A percentile compares a stretch with the other conserved stretches of the same genome.
phyloP scores from a whole-genome alignment of 2,113 vertebrate species.

The Tupaia tana region DNA sequence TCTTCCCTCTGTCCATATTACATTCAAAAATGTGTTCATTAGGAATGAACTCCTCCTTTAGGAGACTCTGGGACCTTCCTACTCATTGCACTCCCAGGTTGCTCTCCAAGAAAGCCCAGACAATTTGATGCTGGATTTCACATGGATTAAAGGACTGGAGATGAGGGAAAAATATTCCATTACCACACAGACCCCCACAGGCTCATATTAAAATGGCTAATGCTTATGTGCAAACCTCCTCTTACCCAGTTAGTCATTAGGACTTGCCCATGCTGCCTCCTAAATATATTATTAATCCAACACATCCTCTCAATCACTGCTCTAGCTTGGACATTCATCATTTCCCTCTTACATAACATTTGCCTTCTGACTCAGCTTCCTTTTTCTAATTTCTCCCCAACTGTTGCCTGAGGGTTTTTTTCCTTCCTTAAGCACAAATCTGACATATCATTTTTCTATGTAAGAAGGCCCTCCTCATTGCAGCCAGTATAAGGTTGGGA shows the following conservation, averaged over 20 bases:
- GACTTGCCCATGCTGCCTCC: background rate
- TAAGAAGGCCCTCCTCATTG: background rate
- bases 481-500: background rate
- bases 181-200: background rate
- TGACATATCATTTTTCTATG: background rate
- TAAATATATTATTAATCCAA: conserved; percentile 16
- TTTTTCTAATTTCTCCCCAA: background rate
- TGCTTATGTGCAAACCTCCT: background rate
- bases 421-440: conserved; percentile 2
- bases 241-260: conserved; percentile 20
- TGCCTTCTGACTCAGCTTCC: conserved; percentile 18
- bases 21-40: background rate
- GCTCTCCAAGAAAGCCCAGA: background rate
- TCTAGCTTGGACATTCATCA: background rate
- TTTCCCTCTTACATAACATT: conserved; percentile 27
- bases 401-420: background rate
- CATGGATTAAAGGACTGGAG: background rate
- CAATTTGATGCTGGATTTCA: background rate
- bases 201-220: background rate
- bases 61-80: background rate
- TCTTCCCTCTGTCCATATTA: background rate
- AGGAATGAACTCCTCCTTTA: background rate
- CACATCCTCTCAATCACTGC: background rate
- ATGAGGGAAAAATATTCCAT: background rate
- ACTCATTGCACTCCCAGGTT: background rate